phyloP scores from a whole-genome alignment of 2,113 vertebrate species.

The Crotalus horridus region DNA sequence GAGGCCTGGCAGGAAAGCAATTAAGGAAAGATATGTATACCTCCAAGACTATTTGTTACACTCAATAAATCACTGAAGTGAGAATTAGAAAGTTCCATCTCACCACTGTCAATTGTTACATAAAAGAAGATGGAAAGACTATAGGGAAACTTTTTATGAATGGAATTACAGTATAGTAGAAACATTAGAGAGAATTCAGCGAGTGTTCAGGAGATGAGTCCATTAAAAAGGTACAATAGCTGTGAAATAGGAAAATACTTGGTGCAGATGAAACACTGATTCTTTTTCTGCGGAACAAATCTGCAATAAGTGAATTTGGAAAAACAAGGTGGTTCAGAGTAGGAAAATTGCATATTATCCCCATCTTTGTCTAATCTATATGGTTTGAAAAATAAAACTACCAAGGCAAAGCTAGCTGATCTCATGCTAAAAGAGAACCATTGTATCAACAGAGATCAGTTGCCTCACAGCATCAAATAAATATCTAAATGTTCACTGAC shows the following conservation, averaged over 20 bases:
- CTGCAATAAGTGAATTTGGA: neutral
- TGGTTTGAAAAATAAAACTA: no score
- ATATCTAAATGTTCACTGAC: no score
- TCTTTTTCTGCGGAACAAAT: neutral
- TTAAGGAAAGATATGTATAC: neutral
- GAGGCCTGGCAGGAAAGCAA: neutral
- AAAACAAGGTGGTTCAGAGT: neutral
- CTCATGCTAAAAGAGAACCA: no score
- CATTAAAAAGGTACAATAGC: neutral
- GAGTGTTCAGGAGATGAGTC: neutral
- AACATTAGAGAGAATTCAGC: neutral
- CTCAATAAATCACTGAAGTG: neutral
- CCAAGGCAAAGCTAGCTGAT: no score
- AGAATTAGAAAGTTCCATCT: neutral
- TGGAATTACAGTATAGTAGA: neutral
- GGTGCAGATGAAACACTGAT: neutral
- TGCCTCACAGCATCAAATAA: no score
- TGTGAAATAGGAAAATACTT: neutral
- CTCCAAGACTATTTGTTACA: neutral
- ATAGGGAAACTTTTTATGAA: neutral
- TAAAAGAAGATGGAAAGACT: neutral
- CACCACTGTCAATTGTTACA: neutral
- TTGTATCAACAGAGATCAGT: no score
- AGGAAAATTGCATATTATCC: neutral
- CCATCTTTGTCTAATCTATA: no score